Base-by-base conservation (phyloP, 2,113 vertebrate species). In the Odocoileus hemionus region DNA sequence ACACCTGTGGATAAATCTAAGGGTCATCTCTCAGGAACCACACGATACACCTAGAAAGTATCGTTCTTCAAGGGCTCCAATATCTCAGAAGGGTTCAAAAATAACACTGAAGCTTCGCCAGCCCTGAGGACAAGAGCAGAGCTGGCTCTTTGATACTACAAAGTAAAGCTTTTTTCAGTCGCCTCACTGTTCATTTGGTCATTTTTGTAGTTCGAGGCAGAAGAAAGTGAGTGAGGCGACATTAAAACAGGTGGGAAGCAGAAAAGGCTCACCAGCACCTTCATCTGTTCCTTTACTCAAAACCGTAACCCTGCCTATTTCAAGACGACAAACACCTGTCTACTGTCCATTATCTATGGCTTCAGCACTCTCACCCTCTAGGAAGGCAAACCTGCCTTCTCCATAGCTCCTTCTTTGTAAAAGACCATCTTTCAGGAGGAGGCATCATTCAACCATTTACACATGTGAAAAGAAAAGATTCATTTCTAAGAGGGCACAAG, bases 51-150 rank as follows among this genome's bases (percentile, higher is more conserved):
- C 45, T 36, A 84, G 70, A 95, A 97, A 87, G 91, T 87, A 95
- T 0, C 4, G 0, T 58, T 90, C 78, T 89, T 93, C 67, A 90
- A 96, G 74, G 52, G 58, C 84, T 89, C 89, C 92, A 90, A 93
- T 70, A 97, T 76, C 70, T 92, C 58, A 90, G 58, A 88, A 93
- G 21, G 19, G 10, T 87, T 86, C 92, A 94, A 93, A 98, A 94
- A 98, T 90, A 96, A 92, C 28, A 94, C 55, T 7, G 83, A 89
- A 4, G 74, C 76, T 67, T 89, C 83, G 85, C 89, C 43, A 88
- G 25, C 67, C 70, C 76, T 17, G 6, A 88, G 85, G 74, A 90
- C 52, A 95, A 92, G 80, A 64, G 43, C 21, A 86, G 60, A 95
- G 39, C 30, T 58, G n/a, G 52, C 25, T 89, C 79, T 94, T 82